Conservation (phyloP, 2,888 invertebrate species). For the Chymomyza caudatula region DNA sequence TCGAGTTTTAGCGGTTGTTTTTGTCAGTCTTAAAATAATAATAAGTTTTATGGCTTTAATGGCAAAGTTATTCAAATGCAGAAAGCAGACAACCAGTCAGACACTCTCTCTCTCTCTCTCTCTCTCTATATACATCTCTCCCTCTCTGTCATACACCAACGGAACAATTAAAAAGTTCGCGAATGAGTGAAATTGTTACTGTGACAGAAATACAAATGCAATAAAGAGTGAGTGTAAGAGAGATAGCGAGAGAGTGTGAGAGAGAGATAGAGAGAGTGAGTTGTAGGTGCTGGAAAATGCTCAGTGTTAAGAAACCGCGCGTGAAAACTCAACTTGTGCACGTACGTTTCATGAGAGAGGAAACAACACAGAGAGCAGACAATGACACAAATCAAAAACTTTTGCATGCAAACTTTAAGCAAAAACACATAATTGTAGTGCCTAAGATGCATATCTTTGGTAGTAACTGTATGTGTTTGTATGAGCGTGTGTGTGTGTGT, state of each 20-base stretch:
- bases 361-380: conserved; percentile 22
- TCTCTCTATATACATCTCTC: background rate
- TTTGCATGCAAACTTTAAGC: conserved; percentile 43
- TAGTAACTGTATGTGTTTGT: background rate
- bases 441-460: background rate
- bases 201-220: background rate
- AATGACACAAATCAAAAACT: conserved; percentile 65
- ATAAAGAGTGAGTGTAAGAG: no score
- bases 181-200: conserved; percentile 43
- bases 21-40: background rate
- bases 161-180: conserved; percentile 68
- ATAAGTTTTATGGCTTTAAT: background rate
- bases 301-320: conserved; percentile 30
- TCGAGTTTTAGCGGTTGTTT: background rate
- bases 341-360: conserved; percentile 40
- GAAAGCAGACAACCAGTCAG: no score
- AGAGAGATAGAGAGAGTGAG: background rate
- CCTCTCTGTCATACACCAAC: conserved; percentile 13
- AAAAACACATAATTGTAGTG: conserved; percentile 16
- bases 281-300: conserved; percentile 31
- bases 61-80: background rate
- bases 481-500: background rate
- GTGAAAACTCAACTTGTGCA: conserved; percentile 58
- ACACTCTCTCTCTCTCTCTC: background rate
- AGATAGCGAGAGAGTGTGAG: background rate